These are phyloP conservation scores for Habropoda laboriosa DNA, from an alignment of 1,140 invertebrate genomes.

Conservation along the genomic window DNA sequence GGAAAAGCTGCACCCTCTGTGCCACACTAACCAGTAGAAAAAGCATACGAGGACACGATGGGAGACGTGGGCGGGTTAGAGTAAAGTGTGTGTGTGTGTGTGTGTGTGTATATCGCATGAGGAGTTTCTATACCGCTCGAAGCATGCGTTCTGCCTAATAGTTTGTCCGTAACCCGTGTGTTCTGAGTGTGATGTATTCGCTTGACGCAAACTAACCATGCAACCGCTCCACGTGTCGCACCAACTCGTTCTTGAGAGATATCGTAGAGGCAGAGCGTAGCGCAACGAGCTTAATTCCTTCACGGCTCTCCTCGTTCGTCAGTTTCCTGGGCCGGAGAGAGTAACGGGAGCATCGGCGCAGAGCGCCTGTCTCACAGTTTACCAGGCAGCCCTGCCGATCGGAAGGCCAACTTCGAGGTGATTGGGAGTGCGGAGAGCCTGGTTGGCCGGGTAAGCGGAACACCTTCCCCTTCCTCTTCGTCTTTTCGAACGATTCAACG, in stretches of 20 bases:
- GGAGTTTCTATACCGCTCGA: slow-evolving; percentile 68
- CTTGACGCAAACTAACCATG: slow-evolving; percentile 10
- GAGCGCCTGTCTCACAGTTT: slow-evolving; percentile 88
- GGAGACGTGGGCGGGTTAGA: slow-evolving; percentile 27
- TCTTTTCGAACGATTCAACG: not conserved
- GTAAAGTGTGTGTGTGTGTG: slow-evolving; percentile 30
- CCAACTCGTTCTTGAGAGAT: slow-evolving; percentile 26
- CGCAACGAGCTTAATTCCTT: slow-evolving; percentile 55
- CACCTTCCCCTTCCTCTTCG: not conserved
- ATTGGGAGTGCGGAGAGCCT: slow-evolving; percentile 96
- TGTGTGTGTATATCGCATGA: slow-evolving; percentile 25
- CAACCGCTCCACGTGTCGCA: slow-evolving; percentile 22
- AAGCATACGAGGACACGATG: slow-evolving; percentile 20
- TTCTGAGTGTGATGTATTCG: not conserved
- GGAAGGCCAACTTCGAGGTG: slow-evolving; percentile 88
- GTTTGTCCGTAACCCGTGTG: no score
- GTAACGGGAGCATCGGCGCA: slow-evolving; percentile 85
- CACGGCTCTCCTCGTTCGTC: slow-evolving; percentile 59
- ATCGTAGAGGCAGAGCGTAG: slow-evolving; percentile 51
- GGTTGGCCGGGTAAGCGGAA: slow-evolving; percentile 90
- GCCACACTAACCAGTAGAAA: not conserved
- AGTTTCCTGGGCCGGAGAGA: slow-evolving; percentile 83
- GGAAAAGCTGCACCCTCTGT: no score
- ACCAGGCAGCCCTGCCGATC: slow-evolving; percentile 89
- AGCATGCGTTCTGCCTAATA: slow-evolving; percentile 67